Conservation (phyloP, 2,797 vertebrate species). For the Prionace glauca region DNA sequence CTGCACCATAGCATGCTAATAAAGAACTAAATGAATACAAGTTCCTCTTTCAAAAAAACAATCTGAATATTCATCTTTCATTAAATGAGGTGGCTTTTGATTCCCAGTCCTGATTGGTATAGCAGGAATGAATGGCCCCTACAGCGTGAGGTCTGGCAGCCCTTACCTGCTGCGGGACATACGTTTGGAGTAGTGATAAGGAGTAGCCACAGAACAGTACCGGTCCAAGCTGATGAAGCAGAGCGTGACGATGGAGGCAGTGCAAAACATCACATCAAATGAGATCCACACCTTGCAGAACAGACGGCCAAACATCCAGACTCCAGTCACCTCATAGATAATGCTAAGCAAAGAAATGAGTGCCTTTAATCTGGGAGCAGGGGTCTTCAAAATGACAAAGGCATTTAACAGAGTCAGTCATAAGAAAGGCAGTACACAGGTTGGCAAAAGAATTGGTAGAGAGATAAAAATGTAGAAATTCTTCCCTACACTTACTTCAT, state of each 20-base stretch:
- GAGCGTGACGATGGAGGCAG: slow-evolving; percentile 68
- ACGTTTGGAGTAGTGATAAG: slow-evolving; percentile 57
- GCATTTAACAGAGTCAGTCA: neutral
- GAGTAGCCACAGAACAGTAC: slow-evolving; percentile 64
- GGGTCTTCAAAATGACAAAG: neutral
- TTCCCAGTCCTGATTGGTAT: neutral
- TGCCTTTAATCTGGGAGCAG: neutral
- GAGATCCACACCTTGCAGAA: slow-evolving; percentile 65
- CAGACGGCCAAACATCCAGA: slow-evolving; percentile 63
- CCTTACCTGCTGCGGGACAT: slow-evolving; percentile 47
- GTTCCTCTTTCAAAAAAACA: neutral
- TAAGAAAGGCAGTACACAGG: neutral
- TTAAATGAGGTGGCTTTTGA: neutral
- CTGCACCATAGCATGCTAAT: neutral
- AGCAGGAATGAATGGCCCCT: neutral
- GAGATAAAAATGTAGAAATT: neutral
- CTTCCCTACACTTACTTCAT: neutral
- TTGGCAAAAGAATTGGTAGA: neutral
- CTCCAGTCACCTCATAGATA: slow-evolving; percentile 54
- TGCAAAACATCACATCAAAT: slow-evolving; percentile 69
- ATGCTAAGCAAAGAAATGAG: neutral
- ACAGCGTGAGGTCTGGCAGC: neutral
- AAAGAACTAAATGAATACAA: neutral
- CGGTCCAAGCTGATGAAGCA: slow-evolving; percentile 69
- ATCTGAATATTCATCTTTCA: neutral